Conservation (phyloP, 2,888 invertebrate species). For the Invenusta paracnida region DNA sequence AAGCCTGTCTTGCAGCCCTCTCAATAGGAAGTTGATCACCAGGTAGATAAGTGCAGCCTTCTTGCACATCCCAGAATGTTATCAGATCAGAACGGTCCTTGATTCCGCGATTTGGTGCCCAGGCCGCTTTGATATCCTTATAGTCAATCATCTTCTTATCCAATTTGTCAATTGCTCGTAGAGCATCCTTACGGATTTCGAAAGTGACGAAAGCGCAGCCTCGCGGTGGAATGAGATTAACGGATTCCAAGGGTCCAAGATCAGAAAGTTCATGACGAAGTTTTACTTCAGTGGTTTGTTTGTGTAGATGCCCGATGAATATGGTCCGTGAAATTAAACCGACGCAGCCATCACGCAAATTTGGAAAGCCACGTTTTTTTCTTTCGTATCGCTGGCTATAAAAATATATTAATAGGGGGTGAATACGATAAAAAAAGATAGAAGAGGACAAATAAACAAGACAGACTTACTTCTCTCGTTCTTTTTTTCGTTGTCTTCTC, state of each 20-base stretch:
- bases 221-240: constrained; percentile 77
- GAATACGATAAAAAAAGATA: no score
- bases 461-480: not conserved
- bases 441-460: no score
- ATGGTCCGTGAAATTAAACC: constrained; percentile 89
- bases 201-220: constrained; percentile 98
- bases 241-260: constrained; percentile 58
- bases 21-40: constrained; percentile 69
- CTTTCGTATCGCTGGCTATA: not conserved
- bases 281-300: constrained; percentile 86
- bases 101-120: constrained; percentile 91
- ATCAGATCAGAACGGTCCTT: constrained; percentile 86
- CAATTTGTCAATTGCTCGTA: constrained; percentile 77
- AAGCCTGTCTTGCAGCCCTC: not conserved
- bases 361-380: constrained; percentile 65
- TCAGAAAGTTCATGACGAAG: constrained; percentile 85
- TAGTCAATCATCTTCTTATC: constrained; percentile 78
- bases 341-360: constrained; percentile 72
- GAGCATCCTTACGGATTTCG: constrained; percentile 85
- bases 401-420: no score
- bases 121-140: constrained; percentile 67
- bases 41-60: constrained; percentile 88
- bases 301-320: constrained; percentile 95
- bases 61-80: constrained; percentile 91
- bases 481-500: constrained; percentile 46